Evolutionary conservation across 2,797 vertebrate genomes (phyloP).

Genomic region (Tinamus major): DNA sequence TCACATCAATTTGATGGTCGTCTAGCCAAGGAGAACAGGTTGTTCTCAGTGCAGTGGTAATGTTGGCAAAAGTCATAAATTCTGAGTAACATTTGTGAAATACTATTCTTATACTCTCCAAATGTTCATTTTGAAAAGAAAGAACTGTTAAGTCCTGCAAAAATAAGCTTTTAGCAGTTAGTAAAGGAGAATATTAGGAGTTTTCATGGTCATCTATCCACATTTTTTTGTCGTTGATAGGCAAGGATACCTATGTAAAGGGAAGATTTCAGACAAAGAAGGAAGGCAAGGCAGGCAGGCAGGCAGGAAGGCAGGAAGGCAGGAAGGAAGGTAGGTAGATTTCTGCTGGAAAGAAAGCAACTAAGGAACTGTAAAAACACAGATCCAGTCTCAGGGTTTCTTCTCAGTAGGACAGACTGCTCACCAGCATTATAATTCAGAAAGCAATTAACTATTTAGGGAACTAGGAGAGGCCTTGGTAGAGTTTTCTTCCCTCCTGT

Average conservation of each 20-base stretch:
- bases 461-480: not conserved
- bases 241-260: not conserved
- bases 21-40: constrained; percentile 23
- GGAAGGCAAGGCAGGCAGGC: too few relatives aligned
- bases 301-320: not conserved
- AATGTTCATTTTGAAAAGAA: not conserved
- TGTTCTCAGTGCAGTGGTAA: not conserved
- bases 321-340: not conserved
- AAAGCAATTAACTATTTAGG: not conserved
- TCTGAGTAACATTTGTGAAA: not conserved
- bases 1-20: not conserved
- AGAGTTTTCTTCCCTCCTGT: not conserved
- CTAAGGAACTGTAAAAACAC: not conserved
- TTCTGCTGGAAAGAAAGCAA: not conserved
- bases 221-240: not conserved
- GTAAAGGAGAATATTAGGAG: not conserved
- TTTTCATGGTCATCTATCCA: not conserved
- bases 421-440: not conserved
- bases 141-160: not conserved
- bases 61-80: constrained; percentile 1
- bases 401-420: not conserved
- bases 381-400: not conserved
- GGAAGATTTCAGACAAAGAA: not conserved
- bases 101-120: not conserved
- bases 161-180: not conserved